Evolutionary conservation across 2,113 vertebrate genomes (phyloP).

Genomic region (Sardina pilchardus): DNA sequence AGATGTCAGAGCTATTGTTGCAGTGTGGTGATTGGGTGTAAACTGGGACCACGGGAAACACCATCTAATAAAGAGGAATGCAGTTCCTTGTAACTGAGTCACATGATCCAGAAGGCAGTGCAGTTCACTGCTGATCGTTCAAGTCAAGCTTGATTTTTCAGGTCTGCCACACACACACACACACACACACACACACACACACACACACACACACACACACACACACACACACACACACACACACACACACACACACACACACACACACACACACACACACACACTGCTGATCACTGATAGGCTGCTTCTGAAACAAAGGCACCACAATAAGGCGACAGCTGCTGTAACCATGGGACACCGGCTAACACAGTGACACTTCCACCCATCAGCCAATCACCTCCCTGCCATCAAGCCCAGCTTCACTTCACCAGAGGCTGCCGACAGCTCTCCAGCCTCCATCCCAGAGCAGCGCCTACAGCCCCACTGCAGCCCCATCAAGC

Average conservation of each 20-base stretch:
- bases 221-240: neutral
- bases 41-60: neutral
- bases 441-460: neutral
- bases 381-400: neutral
- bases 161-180: neutral
- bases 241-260: neutral
- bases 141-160: conserved; percentile 1
- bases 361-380: neutral
- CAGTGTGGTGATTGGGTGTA: neutral
- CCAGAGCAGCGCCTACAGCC: neutral
- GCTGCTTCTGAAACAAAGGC: neutral
- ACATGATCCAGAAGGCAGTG: neutral
- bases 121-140: neutral
- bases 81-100: neutral
- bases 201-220: neutral
- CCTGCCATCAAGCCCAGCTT: neutral
- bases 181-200: neutral
- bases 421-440: neutral
- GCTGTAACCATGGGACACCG: neutral
- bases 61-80: neutral
- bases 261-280: neutral
- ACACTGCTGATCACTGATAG: neutral
- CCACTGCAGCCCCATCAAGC: neutral
- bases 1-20: conserved; percentile 2
- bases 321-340: neutral